phyloP scores from a whole-genome alignment of 1,140 invertebrate species.

The Carposina sasakii region DNA sequence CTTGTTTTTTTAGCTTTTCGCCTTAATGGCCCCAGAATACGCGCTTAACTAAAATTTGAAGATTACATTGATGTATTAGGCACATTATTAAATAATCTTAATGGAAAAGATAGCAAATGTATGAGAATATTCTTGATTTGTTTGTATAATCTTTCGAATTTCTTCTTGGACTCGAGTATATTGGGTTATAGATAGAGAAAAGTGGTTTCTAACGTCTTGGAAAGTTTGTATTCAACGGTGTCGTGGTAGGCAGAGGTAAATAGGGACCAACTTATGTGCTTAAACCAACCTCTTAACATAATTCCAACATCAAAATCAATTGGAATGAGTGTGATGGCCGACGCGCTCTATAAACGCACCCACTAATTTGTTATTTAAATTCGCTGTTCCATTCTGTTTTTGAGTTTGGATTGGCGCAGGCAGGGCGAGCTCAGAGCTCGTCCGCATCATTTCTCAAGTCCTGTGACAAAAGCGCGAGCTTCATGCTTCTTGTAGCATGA shows the following conservation, averaged over 20 bases:
- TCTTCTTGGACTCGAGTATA: no score
- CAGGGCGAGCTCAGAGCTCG: constrained; percentile 39
- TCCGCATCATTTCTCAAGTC: background rate
- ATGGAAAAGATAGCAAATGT: no score
- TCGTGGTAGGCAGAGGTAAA: no score
- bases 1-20: constrained; percentile 16
- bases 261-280: no score
- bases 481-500: no score
- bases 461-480: no score
- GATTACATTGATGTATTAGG: constrained; percentile 13
- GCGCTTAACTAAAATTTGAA: constrained; percentile 5
- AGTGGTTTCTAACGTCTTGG: no score
- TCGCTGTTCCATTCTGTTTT: constrained; percentile 56
- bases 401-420: constrained; percentile 45
- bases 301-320: constrained; percentile 38
- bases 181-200: no score
- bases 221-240: no score
- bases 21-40: constrained; percentile 34
- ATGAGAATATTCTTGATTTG: no score
- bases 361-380: constrained; percentile 68
- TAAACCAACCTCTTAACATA: constrained; percentile 25
- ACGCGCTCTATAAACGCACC: constrained; percentile 54
- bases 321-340: constrained; percentile 40
- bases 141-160: no score
- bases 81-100: no score